These are phyloP conservation scores for Chondrosia reniformis DNA, from an alignment of 37 sponge, comb jelly and placozoan genomes.

Conservation along the genomic window DNA sequence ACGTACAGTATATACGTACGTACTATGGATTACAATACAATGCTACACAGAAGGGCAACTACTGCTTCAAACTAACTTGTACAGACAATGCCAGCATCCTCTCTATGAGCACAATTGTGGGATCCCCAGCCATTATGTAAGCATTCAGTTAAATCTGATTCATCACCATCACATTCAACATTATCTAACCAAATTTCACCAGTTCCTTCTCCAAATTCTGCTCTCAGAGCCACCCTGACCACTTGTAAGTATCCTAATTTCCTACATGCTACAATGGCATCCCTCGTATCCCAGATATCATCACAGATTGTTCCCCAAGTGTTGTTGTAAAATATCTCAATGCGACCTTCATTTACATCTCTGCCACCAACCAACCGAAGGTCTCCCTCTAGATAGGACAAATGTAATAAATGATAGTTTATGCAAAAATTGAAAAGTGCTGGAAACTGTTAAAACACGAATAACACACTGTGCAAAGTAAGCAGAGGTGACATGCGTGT, in stretches of 20 bases:
- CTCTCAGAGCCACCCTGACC: background rate
- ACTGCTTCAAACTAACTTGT: constrained; percentile 13
- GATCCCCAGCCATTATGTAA: background rate
- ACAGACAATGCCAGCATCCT: constrained; percentile 13
- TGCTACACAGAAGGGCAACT: no score
- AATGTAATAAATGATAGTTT: no score
- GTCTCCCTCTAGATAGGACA: no score
- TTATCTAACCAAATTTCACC: constrained; percentile 30
- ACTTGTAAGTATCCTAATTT: constrained; percentile 25
- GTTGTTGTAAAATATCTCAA: constrained; percentile 15
- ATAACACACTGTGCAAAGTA: no score
- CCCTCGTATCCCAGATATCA: constrained; percentile 12
- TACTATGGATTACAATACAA: no score
- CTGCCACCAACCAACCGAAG: constrained; percentile 17
- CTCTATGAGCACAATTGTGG: constrained; percentile 3
- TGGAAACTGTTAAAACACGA: background rate
- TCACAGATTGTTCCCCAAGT: constrained; percentile 47
- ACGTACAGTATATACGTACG: no score
- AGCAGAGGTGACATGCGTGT: no score
- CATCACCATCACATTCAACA: constrained; percentile 37
- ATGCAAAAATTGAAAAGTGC: background rate
- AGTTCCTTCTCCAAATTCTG: constrained; percentile 26
- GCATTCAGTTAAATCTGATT: constrained; percentile 21
- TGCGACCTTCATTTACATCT: background rate
- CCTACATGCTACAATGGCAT: constrained; percentile 17